These are phyloP conservation scores for Agrochola lychnidis DNA, from an alignment of 2,888 invertebrate genomes.

Conservation along the genomic window DNA sequence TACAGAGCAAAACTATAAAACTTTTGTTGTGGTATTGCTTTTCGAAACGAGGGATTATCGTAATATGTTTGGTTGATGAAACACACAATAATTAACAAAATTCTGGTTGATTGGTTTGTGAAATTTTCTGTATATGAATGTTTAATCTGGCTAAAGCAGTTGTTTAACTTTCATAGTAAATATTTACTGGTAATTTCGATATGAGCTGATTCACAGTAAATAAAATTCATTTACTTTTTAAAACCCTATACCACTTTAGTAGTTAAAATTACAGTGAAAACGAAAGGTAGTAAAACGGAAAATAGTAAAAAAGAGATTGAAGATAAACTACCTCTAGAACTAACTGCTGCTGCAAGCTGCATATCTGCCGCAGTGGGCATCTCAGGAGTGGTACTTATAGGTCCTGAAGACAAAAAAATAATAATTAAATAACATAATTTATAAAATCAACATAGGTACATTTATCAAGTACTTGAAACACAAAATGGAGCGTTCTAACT, in stretches of 20 bases:
- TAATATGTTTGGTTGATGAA: constrained; percentile 23
- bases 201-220: neutral
- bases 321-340: constrained; percentile 80
- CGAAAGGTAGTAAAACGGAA: neutral
- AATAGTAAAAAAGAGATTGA: neutral
- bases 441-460: neutral
- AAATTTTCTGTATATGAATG: constrained; percentile 17
- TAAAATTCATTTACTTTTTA: neutral
- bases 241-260: neutral
- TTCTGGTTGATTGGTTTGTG: constrained; percentile 14
- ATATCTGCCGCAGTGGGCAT: constrained; percentile 89
- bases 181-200: neutral
- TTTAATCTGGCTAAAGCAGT: constrained; percentile 9
- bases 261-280: neutral
- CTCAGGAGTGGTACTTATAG: constrained; percentile 88
- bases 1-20: neutral
- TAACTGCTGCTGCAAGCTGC: constrained; percentile 86
- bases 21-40: neutral
- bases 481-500: neutral
- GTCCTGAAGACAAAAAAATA: constrained; percentile 75
- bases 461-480: neutral
- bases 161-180: constrained; percentile 16
- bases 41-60: constrained; percentile 1
- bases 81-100: constrained; percentile 27
- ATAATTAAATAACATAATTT: neutral